Conservation (phyloP, 1,140 invertebrate genomes). For the Zaprionus capensis region DNA sequence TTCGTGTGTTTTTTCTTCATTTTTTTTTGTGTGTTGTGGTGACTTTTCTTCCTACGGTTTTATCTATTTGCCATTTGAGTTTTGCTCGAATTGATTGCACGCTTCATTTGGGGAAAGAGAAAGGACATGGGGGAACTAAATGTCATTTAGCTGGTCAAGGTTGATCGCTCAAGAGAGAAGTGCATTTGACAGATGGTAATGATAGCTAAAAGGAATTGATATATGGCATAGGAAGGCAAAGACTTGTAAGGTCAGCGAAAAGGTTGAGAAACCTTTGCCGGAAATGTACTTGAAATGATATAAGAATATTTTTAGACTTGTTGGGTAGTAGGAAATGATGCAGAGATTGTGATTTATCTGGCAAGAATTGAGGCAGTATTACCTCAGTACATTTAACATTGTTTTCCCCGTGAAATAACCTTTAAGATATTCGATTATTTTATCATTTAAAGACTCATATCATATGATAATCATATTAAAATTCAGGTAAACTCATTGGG, state of each 20-base stretch:
- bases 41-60: slow-evolving; percentile 6
- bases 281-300: not conserved
- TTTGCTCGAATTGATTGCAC: slow-evolving; percentile 69
- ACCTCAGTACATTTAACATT: fast-evolving
- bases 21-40: not conserved
- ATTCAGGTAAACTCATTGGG: too few species aligned
- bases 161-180: slow-evolving; percentile 34
- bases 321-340: not conserved
- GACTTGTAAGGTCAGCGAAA: not conserved
- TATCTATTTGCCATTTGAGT: slow-evolving; percentile 25
- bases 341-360: not conserved
- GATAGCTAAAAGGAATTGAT: not conserved
- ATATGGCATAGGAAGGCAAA: not conserved
- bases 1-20: not conserved
- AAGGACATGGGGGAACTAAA: slow-evolving; percentile 29
- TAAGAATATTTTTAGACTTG: not conserved
- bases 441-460: too few species aligned
- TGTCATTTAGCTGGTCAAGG: slow-evolving; percentile 31
- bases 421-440: too few species aligned
- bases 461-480: too few species aligned
- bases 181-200: slow-evolving; percentile 25
- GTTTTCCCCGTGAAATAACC: too few species aligned
- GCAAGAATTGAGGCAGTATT: not conserved
- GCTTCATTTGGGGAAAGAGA: slow-evolving; percentile 49
- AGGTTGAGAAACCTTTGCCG: not conserved